These are phyloP conservation scores for Girardinichthys multiradiatus DNA, from an alignment of 2,113 vertebrate species.

Conservation along the genomic window DNA sequence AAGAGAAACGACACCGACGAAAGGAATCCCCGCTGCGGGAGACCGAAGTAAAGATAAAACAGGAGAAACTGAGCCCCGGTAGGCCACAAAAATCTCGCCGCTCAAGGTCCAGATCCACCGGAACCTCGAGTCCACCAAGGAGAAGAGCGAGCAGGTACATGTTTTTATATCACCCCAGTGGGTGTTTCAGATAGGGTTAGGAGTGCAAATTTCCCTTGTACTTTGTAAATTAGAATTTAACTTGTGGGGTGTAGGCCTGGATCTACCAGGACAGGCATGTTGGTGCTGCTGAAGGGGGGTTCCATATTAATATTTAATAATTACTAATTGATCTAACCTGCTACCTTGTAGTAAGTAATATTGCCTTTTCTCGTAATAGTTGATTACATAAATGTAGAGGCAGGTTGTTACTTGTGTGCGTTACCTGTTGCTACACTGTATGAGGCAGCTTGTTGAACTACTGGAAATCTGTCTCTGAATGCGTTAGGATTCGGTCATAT, in stretches of 20 bases:
- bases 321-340: not conserved
- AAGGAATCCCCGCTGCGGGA: conserved; percentile 72
- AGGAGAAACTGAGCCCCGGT: conserved; percentile 76
- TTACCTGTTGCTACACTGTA: not conserved
- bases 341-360: not conserved
- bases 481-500: too few relatives aligned
- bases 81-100: conserved; percentile 77
- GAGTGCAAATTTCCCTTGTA: not conserved
- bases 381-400: not conserved
- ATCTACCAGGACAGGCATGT: not conserved
- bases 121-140: conserved; percentile 70
- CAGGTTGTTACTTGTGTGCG: not conserved
- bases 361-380: not conserved
- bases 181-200: not conserved
- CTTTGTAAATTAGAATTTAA: not conserved
- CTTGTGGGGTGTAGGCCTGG: not conserved
- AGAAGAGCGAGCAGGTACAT: conserved; percentile 71
- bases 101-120: conserved; percentile 76
- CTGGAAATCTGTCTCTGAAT: too few relatives aligned
- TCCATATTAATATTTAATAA: not conserved
- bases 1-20: conserved; percentile 73
- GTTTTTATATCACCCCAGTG: fast-evolving
- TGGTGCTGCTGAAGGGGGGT: not conserved
- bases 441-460: not conserved
- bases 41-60: conserved; percentile 75